These are phyloP conservation scores for Panonychus citri DNA, from an alignment of 1,140 invertebrate genomes.

Conservation along the genomic window DNA sequence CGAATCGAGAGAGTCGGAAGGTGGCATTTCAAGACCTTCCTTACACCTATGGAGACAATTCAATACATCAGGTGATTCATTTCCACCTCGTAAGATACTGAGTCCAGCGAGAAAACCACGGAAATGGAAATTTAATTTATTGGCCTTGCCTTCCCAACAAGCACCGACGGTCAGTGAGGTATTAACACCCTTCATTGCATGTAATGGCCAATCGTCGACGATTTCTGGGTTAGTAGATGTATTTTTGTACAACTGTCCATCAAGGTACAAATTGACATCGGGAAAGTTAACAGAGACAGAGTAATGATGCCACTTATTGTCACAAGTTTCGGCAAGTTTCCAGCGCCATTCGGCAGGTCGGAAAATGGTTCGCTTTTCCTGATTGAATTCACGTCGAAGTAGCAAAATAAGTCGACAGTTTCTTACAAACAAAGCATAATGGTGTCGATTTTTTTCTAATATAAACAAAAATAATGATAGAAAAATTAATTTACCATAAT, in stretches of 20 bases:
- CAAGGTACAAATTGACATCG: constrained; percentile 57
- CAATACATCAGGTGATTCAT: constrained; percentile 53
- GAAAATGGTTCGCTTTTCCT: constrained; percentile 76
- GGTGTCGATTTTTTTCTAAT: constrained; percentile 52
- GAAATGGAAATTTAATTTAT: constrained; percentile 64
- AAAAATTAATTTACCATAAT: neutral
- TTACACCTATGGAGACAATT: constrained; percentile 61
- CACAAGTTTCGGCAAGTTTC: constrained; percentile 46
- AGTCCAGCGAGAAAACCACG: constrained; percentile 65
- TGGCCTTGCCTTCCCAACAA: constrained; percentile 87
- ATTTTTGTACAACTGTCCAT: constrained; percentile 54
- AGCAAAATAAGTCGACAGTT: constrained; percentile 87
- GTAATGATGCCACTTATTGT: constrained; percentile 97
- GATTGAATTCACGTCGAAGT: constrained; percentile 62
- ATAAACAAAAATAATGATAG: neutral
- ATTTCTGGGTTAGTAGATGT: constrained; percentile 78
- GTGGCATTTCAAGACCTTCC: constrained; percentile 53
- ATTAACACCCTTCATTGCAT: constrained; percentile 74
- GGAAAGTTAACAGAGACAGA: constrained; percentile 69
- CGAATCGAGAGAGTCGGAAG: constrained; percentile 46
- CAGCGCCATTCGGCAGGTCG: constrained; percentile 84
- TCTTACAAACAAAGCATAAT: constrained; percentile 84
- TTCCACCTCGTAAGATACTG: constrained; percentile 48
- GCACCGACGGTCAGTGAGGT: constrained; percentile 82
- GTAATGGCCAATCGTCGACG: constrained; percentile 98